Evolutionary conservation across 2,113 vertebrate species (phyloP).

Genomic region (Ornithorhynchus anatinus): DNA sequence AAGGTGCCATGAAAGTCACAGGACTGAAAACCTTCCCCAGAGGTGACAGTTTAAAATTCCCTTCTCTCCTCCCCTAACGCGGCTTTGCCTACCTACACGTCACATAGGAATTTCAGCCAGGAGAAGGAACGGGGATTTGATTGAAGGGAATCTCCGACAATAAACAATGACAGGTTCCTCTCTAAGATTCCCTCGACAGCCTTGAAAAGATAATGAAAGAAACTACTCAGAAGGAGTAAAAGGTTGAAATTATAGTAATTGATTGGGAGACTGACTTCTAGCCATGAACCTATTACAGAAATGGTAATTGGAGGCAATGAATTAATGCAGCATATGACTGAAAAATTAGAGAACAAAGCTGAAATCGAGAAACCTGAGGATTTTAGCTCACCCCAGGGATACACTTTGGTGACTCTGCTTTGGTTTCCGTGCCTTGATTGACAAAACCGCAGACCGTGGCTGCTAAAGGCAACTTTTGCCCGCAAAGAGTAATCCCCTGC

Average conservation of each 20-base stretch:
- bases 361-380: background rate
- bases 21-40: too few species aligned
- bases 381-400: background rate
- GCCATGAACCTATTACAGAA: background rate
- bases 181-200: background rate
- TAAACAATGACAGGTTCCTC: background rate
- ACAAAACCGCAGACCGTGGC: background rate
- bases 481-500: background rate
- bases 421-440: background rate
- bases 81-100: too few species aligned
- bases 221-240: background rate
- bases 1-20: too few species aligned
- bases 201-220: background rate
- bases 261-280: background rate
- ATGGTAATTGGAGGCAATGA: background rate
- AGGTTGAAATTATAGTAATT: background rate
- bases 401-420: background rate
- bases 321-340: background rate
- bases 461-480: background rate
- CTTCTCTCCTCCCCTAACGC: too few species aligned
- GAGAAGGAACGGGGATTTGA: background rate
- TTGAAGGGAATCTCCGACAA: background rate
- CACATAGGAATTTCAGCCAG: too few species aligned
- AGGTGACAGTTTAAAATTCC: too few species aligned
- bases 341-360: constrained; percentile 5